Evolutionary conservation across 1,140 invertebrate genomes (phyloP), one percentile per base, ranked within the genome.

Genomic region (Sminthurinus signatus): DNA sequence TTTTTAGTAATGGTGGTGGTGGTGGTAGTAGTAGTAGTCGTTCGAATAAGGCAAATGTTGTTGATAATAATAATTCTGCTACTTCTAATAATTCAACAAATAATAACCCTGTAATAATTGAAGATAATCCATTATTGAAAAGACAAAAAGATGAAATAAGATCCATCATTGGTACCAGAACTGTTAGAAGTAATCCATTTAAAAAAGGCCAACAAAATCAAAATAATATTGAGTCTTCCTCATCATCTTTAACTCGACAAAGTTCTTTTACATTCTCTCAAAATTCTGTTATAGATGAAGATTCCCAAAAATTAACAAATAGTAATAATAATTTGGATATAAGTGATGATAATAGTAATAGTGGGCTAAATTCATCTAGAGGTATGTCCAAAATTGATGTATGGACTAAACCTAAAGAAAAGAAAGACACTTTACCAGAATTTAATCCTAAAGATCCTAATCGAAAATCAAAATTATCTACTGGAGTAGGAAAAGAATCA

Each of bases 81-180:
- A 10, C 44, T 10, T 21, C 15, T 21, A 19, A 19, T 46, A 19
- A n/a, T n/a, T 46, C 44, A 17, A 52, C 50, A 25, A n/a, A n/a
- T n/a, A n/a, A n/a, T n/a, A n/a, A 5, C 32, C 54, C 28, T 36
- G 36, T 15, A 12, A 17, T 46, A 25, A 27, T 59, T 5, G 36
- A 43, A 62, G 70, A 67, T 36, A 69, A 72, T 44, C 70, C 70
- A 8, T 55, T 72, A n/a, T 28, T 72, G n/a, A 43, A 60, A 29
- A 60, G 52, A 8, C 67, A 72, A 51, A 64, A 60, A 19, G 70
- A 69, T 17, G 70, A 67, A 59, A 67, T 72, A n/a, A 44, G 67
- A 12, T 39, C 62, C n/a, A 46, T 67, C 19, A 27, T 69, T 1
- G 48, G 28, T 3, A 29, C 58, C 8, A 25, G 29, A 2, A 17